Evolutionary conservation across 2,888 invertebrate genomes (phyloP).

Genomic region (Stomorhina lunata): DNA sequence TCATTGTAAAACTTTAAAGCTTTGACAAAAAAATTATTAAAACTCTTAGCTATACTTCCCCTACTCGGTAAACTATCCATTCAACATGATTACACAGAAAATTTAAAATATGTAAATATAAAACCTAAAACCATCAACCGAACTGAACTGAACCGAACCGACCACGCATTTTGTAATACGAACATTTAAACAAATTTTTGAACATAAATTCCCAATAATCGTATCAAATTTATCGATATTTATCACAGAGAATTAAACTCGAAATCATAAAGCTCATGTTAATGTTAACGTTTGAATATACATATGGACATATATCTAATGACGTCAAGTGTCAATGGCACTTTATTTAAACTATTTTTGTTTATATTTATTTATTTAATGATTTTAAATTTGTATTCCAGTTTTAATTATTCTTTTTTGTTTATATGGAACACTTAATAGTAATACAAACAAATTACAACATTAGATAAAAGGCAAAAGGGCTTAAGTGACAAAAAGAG

Average conservation of each 20-base stretch:
- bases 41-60: conserved; percentile 23
- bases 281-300: background rate
- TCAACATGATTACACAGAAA: background rate
- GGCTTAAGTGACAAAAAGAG: too few species aligned
- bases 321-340: conserved; percentile 62
- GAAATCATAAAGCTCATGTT: conserved; percentile 6
- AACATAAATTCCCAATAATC: conserved; percentile 31
- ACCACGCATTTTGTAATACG: conserved; percentile 46
- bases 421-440: too few species aligned
- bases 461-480: too few species aligned
- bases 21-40: background rate
- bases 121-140: background rate
- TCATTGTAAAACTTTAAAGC: too few species aligned
- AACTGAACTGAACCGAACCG: too few species aligned
- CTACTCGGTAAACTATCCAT: background rate
- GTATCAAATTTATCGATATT: conserved; percentile 36
- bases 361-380: too few species aligned
- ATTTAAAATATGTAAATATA: conserved; percentile 8
- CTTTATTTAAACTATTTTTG: conserved; percentile 53
- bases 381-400: conserved; percentile 44
- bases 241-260: background rate
- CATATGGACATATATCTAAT: background rate
- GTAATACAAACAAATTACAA: too few species aligned
- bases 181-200: conserved; percentile 22
- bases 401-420: conserved; percentile 29